Percentiles rank a stretch among this genome's conserved stretches.
These are phyloP conservation scores for Andricus grossulariae DNA, from an alignment of 1,140 invertebrate genomes.

Conservation along the genomic window DNA sequence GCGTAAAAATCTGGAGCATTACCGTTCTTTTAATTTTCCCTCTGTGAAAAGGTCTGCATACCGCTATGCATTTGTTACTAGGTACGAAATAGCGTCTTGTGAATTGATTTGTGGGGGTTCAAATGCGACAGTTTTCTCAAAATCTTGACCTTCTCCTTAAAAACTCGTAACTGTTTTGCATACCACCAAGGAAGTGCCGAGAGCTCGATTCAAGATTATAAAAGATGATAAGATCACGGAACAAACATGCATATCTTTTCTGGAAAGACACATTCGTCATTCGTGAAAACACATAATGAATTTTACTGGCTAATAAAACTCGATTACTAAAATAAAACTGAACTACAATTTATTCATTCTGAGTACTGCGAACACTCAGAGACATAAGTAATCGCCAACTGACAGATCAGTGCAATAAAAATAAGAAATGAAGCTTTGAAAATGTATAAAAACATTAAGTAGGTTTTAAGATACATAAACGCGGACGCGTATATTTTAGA, in stretches of 20 bases:
- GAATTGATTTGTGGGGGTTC: slow-evolving; percentile 56
- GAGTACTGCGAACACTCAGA: no score
- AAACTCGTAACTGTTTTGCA: slow-evolving; percentile 8
- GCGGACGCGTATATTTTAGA: no score
- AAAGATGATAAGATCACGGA: not conserved
- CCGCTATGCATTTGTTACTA: slow-evolving; percentile 40
- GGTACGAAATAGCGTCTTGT: not conserved
- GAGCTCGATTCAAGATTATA: slow-evolving; percentile 1
- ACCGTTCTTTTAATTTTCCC: slow-evolving; percentile 47
- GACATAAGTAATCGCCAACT: no score
- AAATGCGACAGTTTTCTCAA: not conserved
- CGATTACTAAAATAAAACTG: no score
- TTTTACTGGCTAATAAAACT: no score
- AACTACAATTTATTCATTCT: no score
- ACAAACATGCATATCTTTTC: not conserved
- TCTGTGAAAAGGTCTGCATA: slow-evolving; percentile 41
- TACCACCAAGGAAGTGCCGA: not conserved
- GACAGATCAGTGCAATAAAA: no score
- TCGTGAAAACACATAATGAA: no score
- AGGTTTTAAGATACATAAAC: no score
- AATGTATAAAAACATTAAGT: no score
- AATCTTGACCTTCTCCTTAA: not conserved
- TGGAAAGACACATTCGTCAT: not conserved
- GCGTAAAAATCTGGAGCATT: slow-evolving; percentile 65
- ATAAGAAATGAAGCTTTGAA: no score